Evolutionary conservation across 2,888 invertebrate species (phyloP), one percentile per base, ranked within the genome.

Genomic region (Branchellion lobata): DNA sequence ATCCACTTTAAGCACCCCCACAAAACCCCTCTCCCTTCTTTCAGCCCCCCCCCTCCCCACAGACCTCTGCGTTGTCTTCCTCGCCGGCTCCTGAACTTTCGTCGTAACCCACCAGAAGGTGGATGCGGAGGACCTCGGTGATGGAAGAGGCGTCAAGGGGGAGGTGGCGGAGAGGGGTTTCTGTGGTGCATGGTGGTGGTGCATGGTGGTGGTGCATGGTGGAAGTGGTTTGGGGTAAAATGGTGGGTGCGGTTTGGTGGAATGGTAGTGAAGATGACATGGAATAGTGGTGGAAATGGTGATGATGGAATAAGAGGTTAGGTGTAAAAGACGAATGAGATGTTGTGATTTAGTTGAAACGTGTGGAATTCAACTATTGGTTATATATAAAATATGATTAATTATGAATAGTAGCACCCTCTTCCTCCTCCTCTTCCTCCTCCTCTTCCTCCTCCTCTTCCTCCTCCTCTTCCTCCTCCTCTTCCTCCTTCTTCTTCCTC

Each of bases 101-200:
- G 34, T 40, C 40, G 31, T 77, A 61, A 24, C 77, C 77, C n/a
- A 77, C 86, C 74, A 87, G 80, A 34, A 91, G 85, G 83, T 91
- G 90, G 1, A 91, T 86, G 1, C 98, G 91, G n/a, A 98, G 88
- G 18, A 97, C 91, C 89, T 98, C 98, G 8, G 93, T 93, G 77
- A 96, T 88, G 0, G 95, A 95, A 82, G 93, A 91, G n/a, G 93
- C 91, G 86, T 96, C 95, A 0, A 97, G 87, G 0, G 93, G 92
- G 80, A 96, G 88, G 84, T 93, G 91, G 84, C 92, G 91, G 61
- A 96, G 88, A 3, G 92, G 91, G 0, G 91, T 91, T 0, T 94
- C 94, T 87, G 81, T 2, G 81, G 81, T 68, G n/a, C 8, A n/a
- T 14, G 27, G 29, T 14, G n/a, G n/a, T n/a, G 14, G 33, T n/a